phyloP scores from a whole-genome alignment of 1,140 invertebrate species.

The Sesamia nonagrioides region DNA sequence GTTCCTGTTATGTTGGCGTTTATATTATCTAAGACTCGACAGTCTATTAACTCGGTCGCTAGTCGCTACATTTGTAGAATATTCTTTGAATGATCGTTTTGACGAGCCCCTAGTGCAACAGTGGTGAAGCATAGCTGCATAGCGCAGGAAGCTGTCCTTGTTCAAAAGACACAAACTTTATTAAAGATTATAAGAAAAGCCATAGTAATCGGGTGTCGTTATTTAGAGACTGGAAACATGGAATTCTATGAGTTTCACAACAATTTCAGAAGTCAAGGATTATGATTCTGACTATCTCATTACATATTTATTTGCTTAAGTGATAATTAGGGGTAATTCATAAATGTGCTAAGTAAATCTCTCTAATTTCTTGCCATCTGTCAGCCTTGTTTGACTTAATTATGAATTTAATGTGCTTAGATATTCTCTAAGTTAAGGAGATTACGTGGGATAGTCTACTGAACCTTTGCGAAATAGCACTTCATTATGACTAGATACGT shows the following conservation, averaged over 20 bases:
- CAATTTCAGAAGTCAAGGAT: conserved; percentile 25
- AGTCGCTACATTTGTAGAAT: too few species aligned
- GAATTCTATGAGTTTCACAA: not conserved
- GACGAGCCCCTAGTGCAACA: too few species aligned
- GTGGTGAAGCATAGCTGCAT: too few species aligned
- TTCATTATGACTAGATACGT: not conserved
- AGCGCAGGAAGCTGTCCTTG: not conserved
- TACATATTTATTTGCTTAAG: conserved; percentile 12
- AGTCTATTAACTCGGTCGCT: not conserved
- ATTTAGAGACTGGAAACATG: conserved; percentile 4
- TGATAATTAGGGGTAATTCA: too few species aligned
- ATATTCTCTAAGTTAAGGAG: conserved; percentile 18
- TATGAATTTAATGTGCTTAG: conserved; percentile 37
- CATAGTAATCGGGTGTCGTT: not conserved
- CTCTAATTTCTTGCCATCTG: conserved; percentile 18
- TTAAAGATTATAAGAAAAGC: too few species aligned
- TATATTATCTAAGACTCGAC: not conserved
- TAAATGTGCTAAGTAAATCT: conserved; percentile 17
- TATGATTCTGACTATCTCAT: not conserved
- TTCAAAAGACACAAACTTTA: not conserved
- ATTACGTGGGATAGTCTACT: conserved; percentile 3
- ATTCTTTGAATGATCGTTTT: not conserved
- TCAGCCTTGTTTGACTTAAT: conserved; percentile 32
- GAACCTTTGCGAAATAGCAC: not conserved
- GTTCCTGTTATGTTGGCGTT: not conserved